Base-by-base conservation (phyloP, 37 sponge, comb jelly and placozoan genomes). In the Spongilla lacustris region DNA sequence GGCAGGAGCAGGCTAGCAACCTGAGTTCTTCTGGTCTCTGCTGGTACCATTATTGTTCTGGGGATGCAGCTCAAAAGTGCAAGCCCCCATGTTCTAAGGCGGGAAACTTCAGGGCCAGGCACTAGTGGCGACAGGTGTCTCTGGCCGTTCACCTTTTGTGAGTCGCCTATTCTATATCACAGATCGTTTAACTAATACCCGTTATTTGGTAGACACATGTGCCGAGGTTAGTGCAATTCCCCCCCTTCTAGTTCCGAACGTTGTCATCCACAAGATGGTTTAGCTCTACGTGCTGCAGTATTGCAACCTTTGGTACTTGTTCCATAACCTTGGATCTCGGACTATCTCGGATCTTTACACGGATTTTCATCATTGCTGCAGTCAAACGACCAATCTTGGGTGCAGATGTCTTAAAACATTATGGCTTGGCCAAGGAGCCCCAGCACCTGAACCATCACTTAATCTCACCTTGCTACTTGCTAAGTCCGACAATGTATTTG, bases 311-410 rank as follows among this genome's bases (percentile, higher is more conserved):
- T 36, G 78, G 78, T 37, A 34, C 30, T 41, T 49, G 78, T 77
- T 77, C 78, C 30, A 0, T 67, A 0, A 66, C 76, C 37, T 77
- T 84, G 38, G 73, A 86, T 27, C 73, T 86, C 2, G 86, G 86
- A 67, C 86, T 86, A 5, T 74, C 50, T 5, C n/a, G 80, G n/a
- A 30, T 29, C 5, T 86, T 86, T 50, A 27, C 50, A 27, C 69
- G 86, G 86, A 36, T 86, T n/a, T 86, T 86, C 27, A 41, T 78
- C 28, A 25, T 86, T 69, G 86, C 86, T 3, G 86, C 68, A 23
- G 80, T 79, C 5, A 27, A 78, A 66, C 1, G 46, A 6, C 72
- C 79, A 0, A 86, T 86, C 77, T 24, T 86, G 23, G 85, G 85
- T 36, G 85, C 77, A 19, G 77, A 84, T 31, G 66, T 84, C 77